Evolutionary conservation across 1,140 invertebrate species (phyloP), one percentile per base, ranked within the genome.

Genomic region (Bombus difficillimus): DNA sequence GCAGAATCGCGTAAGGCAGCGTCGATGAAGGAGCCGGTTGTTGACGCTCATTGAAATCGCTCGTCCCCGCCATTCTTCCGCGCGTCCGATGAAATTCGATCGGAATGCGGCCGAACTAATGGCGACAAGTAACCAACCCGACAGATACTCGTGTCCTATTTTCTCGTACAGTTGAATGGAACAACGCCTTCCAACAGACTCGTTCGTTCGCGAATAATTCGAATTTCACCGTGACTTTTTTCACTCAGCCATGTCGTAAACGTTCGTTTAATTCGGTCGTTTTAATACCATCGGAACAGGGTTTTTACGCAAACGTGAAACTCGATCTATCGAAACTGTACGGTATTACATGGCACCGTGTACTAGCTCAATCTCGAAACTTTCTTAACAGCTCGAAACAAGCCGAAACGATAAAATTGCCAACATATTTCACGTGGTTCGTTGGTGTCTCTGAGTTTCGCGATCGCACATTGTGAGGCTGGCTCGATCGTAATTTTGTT

Each of bases 91-190:
- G 74, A 84, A 76, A 90, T 82, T 83, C 73, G 88, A 89, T 85
- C 83, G 86, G 78, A 89, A 89, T 79, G 86, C 85, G 88, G 85
- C 75, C 88, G 72, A 90, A 87, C 81, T 85, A 86, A 89, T 83
- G 81, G 59, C 69, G 59, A 57, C 41, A 62, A 82, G 88, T 82
- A 78, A 62, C 68, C 39, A 75, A 73, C 68, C 6, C 83, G 82
- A 77, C 66, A 62, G 39, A 71, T 32, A 62, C 66, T 25, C 39
- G 57, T 53, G 85, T 78, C 74, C 79, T 43, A 86, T 76, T 76
- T 88, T 79, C 64, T 25, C 5, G 13, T n/a, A 37, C 32, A 12
- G 1, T 28, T 57, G 37, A 39, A 76, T 32, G 39, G 9, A 43
- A 41, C 22, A 28, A 25, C 34, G 34, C 43, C 66, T 57, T 59